A percentile compares a stretch with the other conserved stretches of the same genome.
phyloP scores from a whole-genome alignment of 2,888 invertebrate genomes.

The Coremacera marginata region DNA sequence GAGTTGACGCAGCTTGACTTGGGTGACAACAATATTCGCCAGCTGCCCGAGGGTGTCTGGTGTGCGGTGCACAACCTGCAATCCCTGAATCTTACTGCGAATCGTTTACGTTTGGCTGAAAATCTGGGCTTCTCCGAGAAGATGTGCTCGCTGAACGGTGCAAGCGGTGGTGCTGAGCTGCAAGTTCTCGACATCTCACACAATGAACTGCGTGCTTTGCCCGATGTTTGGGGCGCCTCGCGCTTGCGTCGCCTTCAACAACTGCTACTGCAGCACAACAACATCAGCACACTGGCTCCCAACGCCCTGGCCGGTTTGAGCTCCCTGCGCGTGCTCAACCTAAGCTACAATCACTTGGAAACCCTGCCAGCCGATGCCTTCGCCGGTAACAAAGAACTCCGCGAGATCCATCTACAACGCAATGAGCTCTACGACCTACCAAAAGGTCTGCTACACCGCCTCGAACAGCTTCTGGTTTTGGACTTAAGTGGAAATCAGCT shows the following conservation, averaged over 20 bases:
- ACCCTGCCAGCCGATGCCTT: conserved; percentile 86
- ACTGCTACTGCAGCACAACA: conserved; percentile 85
- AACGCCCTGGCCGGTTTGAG: conserved; percentile 84
- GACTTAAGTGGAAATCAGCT: conserved; percentile 88
- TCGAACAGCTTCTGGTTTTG: conserved; percentile 86
- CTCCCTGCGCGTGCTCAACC: conserved; percentile 84
- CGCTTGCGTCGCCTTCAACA: conserved; percentile 83
- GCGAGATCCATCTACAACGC: conserved; percentile 86
- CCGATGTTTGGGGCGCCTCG: conserved; percentile 82
- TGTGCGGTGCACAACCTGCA: conserved; percentile 85
- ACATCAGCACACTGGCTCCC: conserved; percentile 82
- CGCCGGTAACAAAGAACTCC: conserved; percentile 82
- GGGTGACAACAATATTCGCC: conserved; percentile 85
- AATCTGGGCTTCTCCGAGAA: conserved; percentile 77
- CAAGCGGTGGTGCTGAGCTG: conserved; percentile 74
- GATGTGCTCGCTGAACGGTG: conserved; percentile 72
- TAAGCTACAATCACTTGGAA: conserved; percentile 87
- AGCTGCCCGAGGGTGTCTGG: conserved; percentile 82
- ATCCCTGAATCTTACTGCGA: conserved; percentile 86
- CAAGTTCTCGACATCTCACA: conserved; percentile 84
- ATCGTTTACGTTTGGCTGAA: conserved; percentile 83
- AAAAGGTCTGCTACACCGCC: conserved; percentile 83
- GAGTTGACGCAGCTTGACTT: conserved; percentile 85
- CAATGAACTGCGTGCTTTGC: conserved; percentile 81
- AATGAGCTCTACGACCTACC: conserved; percentile 87